phyloP scores from a whole-genome alignment of 1,140 invertebrate genomes.

The Drosophila melanogaster region Release_6_plus_ISO1_MT NC_004354.4:18095001-18095500 shows the following conservation, averaged over 20 bases:
- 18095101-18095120: constrained; percentile 25
- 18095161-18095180: constrained; percentile 8
- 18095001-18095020: constrained; percentile 1
- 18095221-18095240: constrained; percentile 2
- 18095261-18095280: constrained; percentile 21
- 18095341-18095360: constrained; percentile 64
- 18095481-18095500: constrained; percentile 47
- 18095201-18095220: constrained; percentile 18
- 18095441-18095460: constrained; percentile 54
- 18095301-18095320: constrained; percentile 73
- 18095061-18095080: background rate
- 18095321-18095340: constrained; percentile 67
- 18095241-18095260: constrained; percentile 24
- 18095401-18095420: constrained; percentile 53
- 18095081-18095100: constrained; percentile 24
- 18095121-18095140: background rate
- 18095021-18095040: constrained; percentile 28
- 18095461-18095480: constrained; percentile 46
- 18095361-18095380: constrained; percentile 63
- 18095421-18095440: constrained; percentile 19
- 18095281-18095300: constrained; percentile 67
- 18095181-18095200: constrained; percentile 44
- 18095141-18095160: constrained; percentile 11
- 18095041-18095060: constrained; percentile 52
- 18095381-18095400: constrained; percentile 82